Conservation (phyloP, 2,797 vertebrate genomes). For the Sebastiscus tertius region DNA sequence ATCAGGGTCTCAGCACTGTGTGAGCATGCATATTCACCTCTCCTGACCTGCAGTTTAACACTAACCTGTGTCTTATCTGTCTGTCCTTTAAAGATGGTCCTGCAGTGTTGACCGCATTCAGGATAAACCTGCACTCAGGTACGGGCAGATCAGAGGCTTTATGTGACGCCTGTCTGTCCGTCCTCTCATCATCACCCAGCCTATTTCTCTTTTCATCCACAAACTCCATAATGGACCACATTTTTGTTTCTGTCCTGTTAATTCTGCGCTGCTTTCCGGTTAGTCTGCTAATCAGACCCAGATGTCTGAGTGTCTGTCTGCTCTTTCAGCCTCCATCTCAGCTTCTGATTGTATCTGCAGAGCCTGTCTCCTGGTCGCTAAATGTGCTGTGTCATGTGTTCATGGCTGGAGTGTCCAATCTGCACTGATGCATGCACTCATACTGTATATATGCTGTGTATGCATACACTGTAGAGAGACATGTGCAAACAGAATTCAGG, state of each 20-base stretch:
- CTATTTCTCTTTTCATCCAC: background rate
- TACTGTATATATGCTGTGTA: background rate
- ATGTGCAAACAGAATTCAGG: background rate
- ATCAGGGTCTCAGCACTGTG: background rate
- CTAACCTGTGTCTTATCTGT: conserved; percentile 54
- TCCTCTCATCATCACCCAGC: conserved; percentile 4
- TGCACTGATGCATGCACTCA: conserved; percentile 34
- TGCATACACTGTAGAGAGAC: background rate
- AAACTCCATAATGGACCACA: background rate
- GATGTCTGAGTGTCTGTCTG: conserved; percentile 22
- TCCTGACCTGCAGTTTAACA: background rate
- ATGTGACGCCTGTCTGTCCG: conserved; percentile 73
- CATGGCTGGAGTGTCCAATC: conserved; percentile 12
- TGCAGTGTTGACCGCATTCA: conserved; percentile 80
- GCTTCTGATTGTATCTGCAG: conserved; percentile 11
- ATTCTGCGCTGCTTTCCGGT: background rate
- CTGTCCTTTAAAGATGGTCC: conserved; percentile 75
- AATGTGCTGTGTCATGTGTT: conserved; percentile 8
- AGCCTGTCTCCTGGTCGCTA: background rate
- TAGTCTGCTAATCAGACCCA: conserved; percentile 38
- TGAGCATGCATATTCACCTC: background rate
- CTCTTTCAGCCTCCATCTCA: conserved; percentile 23
- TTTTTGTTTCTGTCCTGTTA: conserved; percentile 3
- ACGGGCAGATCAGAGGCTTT: conserved; percentile 73
- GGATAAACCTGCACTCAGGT: conserved; percentile 81